phyloP scores from a whole-genome alignment of 2,797 vertebrate species.

The Lycodopsis pacificus region DNA sequence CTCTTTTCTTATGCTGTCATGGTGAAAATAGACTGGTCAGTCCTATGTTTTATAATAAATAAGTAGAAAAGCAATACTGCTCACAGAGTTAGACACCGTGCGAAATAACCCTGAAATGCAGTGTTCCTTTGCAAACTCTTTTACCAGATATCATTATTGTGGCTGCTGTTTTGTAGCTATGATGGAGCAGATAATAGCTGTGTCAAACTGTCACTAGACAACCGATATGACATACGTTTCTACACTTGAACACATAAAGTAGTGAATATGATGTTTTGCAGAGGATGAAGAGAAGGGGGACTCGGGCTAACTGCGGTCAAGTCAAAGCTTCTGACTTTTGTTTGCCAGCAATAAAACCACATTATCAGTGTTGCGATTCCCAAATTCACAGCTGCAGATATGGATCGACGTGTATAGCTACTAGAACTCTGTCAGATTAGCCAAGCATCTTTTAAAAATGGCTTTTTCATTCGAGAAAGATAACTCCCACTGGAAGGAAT shows the following conservation, averaged over 20 bases:
- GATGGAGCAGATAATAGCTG: neutral
- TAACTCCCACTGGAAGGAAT: constrained; percentile 58
- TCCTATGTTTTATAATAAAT: neutral
- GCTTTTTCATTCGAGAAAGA: constrained; percentile 39
- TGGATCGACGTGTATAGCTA: constrained; percentile 10
- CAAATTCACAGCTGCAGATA: constrained; percentile 14
- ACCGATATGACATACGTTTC: neutral
- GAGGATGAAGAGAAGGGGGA: neutral
- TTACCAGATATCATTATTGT: neutral
- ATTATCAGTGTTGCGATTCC: constrained; percentile 16
- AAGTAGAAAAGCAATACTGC: constrained; percentile 8
- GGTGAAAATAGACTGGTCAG: constrained; percentile 32
- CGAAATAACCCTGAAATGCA: constrained; percentile 12
- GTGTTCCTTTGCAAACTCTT: constrained; percentile 2
- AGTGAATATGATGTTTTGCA: neutral
- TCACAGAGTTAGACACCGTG: neutral
- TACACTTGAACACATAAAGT: neutral
- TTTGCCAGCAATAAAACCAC: neutral
- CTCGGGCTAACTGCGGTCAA: constrained; percentile 25
- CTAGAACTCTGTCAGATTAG: constrained; percentile 30
- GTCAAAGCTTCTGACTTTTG: constrained; percentile 19
- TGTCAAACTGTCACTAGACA: neutral
- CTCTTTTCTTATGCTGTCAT: constrained; percentile 36
- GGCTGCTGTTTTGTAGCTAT: neutral
- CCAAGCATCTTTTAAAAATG: constrained; percentile 32